Base-by-base conservation (phyloP, 2,797 vertebrate species). In the Catostomus latipinnis region DNA sequence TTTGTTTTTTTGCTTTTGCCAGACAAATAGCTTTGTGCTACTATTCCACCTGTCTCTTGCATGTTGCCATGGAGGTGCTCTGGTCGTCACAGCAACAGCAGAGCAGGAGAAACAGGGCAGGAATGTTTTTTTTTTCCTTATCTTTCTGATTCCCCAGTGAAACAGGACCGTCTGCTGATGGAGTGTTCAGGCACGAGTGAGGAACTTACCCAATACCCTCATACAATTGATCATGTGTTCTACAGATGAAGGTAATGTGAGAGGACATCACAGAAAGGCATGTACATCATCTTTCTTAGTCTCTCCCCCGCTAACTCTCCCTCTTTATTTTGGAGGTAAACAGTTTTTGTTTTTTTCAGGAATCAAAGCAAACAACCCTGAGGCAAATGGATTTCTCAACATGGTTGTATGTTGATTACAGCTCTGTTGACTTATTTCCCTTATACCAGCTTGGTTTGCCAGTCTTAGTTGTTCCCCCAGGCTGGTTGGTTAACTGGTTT, bases 21-120 rank as follows among this genome's bases (percentile, higher is more conserved):
- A 93, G 92, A 96, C 95, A 95, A 95, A 94, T 92, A 94, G 94
- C 89, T 94, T 92, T 90, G 91, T 94, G 92, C 94, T 92, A 93
- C 91, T 91, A 93, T 93, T 91, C 94, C 95, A 94, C 94, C 95
- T 94, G 95, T 91, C 95, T 92, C 89, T 76, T 94, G 92, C 88
- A 91, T 90, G 95, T 97, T 97, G 88, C 96, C 91, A 95, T 94
- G 95, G 95, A 89, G 94, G 96, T 90, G 77, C 90, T 94, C 90
- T 89, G 87, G 95, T 96, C 94, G 88, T 95, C 90, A 92, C 87
- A 93, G 94, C 88, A 88, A 95, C 95, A 91, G 93, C 92, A 92
- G 94, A 93, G 94, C 93, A 93, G 96, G 94, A 95, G 94, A 94
- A 94, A 95, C 91, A 88, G 91, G 90, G 93, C 90, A 89, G 89